Conservation (phyloP, 1,140 invertebrate genomes). For the Trachymyrmex septentrionalis region DNA sequence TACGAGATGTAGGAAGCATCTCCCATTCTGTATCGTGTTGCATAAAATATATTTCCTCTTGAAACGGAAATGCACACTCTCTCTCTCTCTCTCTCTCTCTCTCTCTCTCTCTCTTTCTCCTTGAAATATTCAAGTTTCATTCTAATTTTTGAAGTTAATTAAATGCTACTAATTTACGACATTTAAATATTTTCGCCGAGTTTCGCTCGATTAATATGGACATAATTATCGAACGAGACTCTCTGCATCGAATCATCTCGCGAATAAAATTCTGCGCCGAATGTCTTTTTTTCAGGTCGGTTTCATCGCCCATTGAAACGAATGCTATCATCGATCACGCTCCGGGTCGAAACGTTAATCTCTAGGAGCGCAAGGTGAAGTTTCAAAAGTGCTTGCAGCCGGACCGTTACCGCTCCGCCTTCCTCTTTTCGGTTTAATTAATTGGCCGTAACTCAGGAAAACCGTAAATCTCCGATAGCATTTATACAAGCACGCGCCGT, state of each 20-base stretch:
- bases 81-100: no score
- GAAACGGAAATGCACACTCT: background rate
- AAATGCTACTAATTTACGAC: background rate
- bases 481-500: conserved; percentile 63
- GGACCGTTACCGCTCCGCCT: conserved; percentile 66
- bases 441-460: conserved; percentile 84
- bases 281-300: background rate
- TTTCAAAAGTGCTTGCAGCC: conserved; percentile 12
- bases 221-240: background rate
- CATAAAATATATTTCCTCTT: background rate
- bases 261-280: background rate
- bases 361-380: conserved; percentile 13
- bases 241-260: background rate
- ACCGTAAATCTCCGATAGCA: conserved; percentile 83
- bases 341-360: conserved; percentile 41
- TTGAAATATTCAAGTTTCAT: background rate
- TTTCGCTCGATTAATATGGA: background rate
- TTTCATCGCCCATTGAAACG: background rate
- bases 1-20: background rate
- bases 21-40: background rate
- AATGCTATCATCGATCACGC: conserved; percentile 18
- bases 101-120: no score
- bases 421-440: conserved; percentile 79
- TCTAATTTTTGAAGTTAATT: background rate
- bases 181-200: background rate